Evolutionary conservation across 2,113 vertebrate species (phyloP), one percentile per base, ranked within the genome.

Genomic region (Cephalopterus ornatus): DNA sequence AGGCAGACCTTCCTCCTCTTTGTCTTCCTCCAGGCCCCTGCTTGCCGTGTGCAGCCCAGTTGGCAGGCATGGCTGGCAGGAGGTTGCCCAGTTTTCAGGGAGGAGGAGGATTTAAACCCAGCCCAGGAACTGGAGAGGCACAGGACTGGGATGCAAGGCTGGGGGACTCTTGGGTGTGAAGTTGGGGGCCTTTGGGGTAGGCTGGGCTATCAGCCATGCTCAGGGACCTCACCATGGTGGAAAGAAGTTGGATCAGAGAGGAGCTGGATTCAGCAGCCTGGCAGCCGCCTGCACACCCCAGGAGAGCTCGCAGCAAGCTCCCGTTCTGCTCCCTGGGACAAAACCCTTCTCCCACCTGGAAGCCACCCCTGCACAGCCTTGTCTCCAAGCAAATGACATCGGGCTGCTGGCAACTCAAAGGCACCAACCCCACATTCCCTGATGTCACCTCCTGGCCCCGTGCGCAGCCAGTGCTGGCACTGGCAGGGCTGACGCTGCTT

Each of bases 211-310:
- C 0, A 16, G 52, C 76, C 12, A 1, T 0, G 11, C 67, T 33
- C 22, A 22, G 18, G 2, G 28, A n/a, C 33, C 71, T 50, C 12
- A 0, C 32, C 0, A 3, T 3, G 27, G 37, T 1, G 4, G 37
- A 14, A 37, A 44, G 55, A 42, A 49, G 47, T 28, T 20, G 85
- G 24, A 16, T 1, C 33, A 20, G 52, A 39, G 37, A 61, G 42
- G 44, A 49, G 49, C 32, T 5, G 71, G 21, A 4, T 44, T 6
- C 9, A 4, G 62, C 76, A 89, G 73, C 81, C 85, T 70, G 70
- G 70, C 94, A 86, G 63, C 49, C 28, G 14, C 7, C 1, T 2
- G 2, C 1, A 0, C 2, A 1, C 28, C 72, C 67, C 67, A 5
- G 21, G 81, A 44, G 82, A 81, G 71, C 89, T 63, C 15, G 0